These are phyloP conservation scores for Mythimna loreyi DNA, from an alignment of 2,888 invertebrate genomes.

Conservation along the genomic window DNA sequence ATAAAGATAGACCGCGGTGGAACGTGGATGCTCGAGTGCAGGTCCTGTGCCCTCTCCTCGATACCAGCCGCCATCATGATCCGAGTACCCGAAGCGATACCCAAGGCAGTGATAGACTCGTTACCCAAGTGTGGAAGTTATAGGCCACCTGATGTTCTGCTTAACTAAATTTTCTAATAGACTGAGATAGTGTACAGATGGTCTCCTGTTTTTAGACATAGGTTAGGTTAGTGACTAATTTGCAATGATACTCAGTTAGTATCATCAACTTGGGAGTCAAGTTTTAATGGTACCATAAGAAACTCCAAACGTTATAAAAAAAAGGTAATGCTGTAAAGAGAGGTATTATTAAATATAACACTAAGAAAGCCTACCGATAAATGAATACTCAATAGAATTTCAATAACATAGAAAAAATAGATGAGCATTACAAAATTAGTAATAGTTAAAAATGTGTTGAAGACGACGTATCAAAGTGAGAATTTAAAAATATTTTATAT, in stretches of 20 bases:
- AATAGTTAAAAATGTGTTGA: background rate
- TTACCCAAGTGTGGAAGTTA: conserved; percentile 89
- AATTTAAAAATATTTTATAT: background rate
- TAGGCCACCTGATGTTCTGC: conserved; percentile 85
- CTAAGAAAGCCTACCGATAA: background rate
- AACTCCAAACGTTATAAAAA: background rate
- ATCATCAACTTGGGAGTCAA: background rate
- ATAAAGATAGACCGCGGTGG: conserved; percentile 90
- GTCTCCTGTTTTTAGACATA: conserved; percentile 34
- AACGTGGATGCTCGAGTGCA: conserved; percentile 86
- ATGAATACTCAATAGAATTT: conserved; percentile 25
- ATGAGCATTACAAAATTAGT: background rate
- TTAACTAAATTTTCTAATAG: conserved; percentile 74
- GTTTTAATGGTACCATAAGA: background rate
- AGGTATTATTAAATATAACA: background rate
- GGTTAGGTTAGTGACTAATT: background rate
- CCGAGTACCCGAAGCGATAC: conserved; percentile 83
- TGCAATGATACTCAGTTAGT: conserved; percentile 16
- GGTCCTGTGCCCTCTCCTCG: conserved; percentile 82
- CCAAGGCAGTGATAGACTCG: conserved; percentile 81
- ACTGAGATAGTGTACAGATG: conserved; percentile 58
- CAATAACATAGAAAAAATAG: background rate
- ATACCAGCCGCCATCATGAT: conserved; percentile 87
- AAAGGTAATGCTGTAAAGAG: background rate
- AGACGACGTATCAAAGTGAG: background rate